Conservation (phyloP, 2,113 vertebrate species). For the Brachirus orientalis region DNA sequence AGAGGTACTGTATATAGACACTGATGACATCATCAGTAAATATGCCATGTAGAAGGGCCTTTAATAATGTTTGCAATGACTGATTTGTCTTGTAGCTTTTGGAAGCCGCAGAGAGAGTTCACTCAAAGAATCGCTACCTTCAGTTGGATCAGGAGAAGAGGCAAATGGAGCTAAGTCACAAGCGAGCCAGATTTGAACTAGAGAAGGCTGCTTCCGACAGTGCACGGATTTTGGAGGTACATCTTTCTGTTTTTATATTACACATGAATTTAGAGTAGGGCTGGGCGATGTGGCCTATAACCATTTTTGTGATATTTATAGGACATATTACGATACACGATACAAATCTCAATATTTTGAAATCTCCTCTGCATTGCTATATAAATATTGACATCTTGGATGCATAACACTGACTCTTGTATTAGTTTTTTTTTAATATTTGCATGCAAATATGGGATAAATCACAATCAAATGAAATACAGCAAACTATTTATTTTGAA, state of each 20-base stretch:
- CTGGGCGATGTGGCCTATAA: too few relatives aligned
- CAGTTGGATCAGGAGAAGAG: constrained; percentile 94
- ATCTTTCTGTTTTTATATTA: neutral
- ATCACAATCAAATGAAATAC: too few relatives aligned
- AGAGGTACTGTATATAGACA: constrained; percentile 79
- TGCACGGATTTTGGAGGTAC: constrained; percentile 90
- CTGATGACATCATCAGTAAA: neutral
- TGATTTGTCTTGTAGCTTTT: constrained; percentile 79
- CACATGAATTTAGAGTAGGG: neutral
- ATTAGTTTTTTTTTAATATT: too few relatives aligned
- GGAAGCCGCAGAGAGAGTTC: constrained; percentile 89
- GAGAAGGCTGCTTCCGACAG: constrained; percentile 88
- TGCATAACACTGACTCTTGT: too few relatives aligned
- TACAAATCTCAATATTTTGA: too few relatives aligned
- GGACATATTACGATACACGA: too few relatives aligned
- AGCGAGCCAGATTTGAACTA: constrained; percentile 92
- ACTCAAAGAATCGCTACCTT: constrained; percentile 86
- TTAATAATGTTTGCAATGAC: neutral
- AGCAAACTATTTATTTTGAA: too few relatives aligned
- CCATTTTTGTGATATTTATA: too few relatives aligned
- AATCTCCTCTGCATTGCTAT: too few relatives aligned
- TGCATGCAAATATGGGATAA: too few relatives aligned
- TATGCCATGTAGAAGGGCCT: neutral
- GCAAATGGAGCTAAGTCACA: constrained; percentile 97
- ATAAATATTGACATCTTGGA: too few relatives aligned